Conservation (phyloP, 2,797 vertebrate genomes). For the Tragopan temminckii region DNA sequence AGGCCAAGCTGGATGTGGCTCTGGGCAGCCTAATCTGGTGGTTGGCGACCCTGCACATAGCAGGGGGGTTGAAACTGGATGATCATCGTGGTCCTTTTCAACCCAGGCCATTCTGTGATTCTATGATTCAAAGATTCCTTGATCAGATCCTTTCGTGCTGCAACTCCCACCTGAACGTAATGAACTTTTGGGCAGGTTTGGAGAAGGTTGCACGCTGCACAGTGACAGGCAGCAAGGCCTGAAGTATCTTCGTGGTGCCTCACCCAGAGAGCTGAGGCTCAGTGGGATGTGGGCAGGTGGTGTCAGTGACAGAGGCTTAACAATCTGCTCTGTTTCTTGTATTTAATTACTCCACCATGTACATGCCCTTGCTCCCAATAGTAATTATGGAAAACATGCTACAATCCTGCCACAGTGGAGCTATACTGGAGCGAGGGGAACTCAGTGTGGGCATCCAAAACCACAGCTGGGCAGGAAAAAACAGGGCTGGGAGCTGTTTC, state of each 20-base stretch:
- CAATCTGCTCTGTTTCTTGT: background rate
- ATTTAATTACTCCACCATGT: accelerated
- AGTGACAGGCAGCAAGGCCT: accelerated
- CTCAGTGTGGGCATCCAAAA: background rate
- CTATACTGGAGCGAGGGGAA: background rate
- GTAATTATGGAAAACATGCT: background rate
- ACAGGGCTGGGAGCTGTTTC: background rate
- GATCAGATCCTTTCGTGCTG: background rate
- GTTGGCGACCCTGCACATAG: too few species aligned
- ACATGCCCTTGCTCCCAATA: accelerated
- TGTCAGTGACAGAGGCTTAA: background rate
- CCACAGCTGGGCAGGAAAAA: background rate
- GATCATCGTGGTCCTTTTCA: too few species aligned
- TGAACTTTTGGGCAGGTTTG: accelerated
- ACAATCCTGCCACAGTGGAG: accelerated
- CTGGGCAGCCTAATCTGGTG: too few species aligned
- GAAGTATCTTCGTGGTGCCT: background rate
- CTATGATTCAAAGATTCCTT: too few species aligned
- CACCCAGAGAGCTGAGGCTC: accelerated
- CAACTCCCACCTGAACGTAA: background rate
- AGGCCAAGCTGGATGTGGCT: too few species aligned
- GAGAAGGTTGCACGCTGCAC: accelerated
- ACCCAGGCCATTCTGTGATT: too few species aligned
- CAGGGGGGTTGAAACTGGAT: too few species aligned
- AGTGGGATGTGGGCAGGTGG: accelerated